phyloP scores from a whole-genome alignment of 1,140 invertebrate species.

The Drosophila kanapiae region DNA sequence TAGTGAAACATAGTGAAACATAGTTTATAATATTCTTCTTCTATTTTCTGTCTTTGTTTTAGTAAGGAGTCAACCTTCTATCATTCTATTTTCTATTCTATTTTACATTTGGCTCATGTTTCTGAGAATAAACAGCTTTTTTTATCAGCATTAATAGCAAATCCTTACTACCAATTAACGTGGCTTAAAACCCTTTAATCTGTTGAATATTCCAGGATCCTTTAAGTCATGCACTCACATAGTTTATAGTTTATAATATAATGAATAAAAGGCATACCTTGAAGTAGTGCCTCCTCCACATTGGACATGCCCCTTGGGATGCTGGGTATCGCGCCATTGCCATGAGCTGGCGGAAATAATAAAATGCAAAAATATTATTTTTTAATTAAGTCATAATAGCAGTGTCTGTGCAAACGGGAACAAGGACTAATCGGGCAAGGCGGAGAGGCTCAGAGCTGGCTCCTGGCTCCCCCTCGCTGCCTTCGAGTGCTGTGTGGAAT shows the following conservation, averaged over 20 bases:
- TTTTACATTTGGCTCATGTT: too few relatives aligned
- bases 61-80: not conserved
- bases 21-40: too few relatives aligned
- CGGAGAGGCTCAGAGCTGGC: not conserved
- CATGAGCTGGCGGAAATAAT: conserved; percentile 39
- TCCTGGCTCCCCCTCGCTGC: not conserved
- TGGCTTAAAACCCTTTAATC: not conserved
- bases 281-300: not conserved
- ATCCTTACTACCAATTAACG: not conserved
- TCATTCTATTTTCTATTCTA: too few relatives aligned
- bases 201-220: not conserved
- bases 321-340: not conserved
- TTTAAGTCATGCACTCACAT: not conserved
- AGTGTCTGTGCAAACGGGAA: conserved; percentile 42
- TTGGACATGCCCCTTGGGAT: not conserved
- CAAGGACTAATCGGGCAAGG: conserved; percentile 18
- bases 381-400: conserved; percentile 71
- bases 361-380: conserved; percentile 64
- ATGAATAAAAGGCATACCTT: not conserved
- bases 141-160: too few relatives aligned
- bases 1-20: too few relatives aligned
- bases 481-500: conserved; percentile 38
- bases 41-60: not conserved
- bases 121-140: too few relatives aligned
- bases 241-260: not conserved